phyloP scores from a whole-genome alignment of 2,113 vertebrate species.

The Hippocampus guttulatus region DNA sequence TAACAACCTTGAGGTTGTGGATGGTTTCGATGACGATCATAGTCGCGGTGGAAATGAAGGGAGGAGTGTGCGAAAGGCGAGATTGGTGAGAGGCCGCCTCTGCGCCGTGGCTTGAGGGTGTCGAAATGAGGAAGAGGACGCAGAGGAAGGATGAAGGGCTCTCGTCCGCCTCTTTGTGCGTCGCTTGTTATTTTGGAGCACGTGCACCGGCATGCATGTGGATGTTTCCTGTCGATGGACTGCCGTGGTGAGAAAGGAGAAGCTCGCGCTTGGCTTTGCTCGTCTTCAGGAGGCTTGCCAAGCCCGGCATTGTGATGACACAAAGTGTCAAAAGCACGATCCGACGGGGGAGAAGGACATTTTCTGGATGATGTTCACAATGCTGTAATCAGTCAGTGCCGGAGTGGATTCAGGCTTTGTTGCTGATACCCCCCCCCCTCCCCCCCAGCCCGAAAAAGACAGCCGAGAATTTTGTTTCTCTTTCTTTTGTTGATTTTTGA shows the following conservation, averaged over 20 bases:
- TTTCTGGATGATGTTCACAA: slow-evolving; percentile 6
- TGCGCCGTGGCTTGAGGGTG: slow-evolving; percentile 47
- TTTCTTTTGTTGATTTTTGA: too few species aligned
- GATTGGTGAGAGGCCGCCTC: slow-evolving; percentile 47
- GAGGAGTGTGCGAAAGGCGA: slow-evolving; percentile 59
- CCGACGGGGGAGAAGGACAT: neutral
- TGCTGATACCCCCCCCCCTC: neutral
- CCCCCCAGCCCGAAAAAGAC: neutral
- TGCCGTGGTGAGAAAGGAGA: slow-evolving; percentile 40
- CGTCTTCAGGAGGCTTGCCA: neutral
- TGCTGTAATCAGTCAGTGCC: neutral
- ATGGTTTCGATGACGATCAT: slow-evolving; percentile 53
- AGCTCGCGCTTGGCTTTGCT: slow-evolving; percentile 23
- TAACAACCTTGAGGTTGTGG: slow-evolving; percentile 25
- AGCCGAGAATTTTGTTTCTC: neutral
- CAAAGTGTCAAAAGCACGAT: neutral
- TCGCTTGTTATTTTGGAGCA: slow-evolving; percentile 8
- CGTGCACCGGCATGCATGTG: neutral
- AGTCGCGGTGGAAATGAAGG: slow-evolving; percentile 54
- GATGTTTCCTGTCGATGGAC: slow-evolving; percentile 34
- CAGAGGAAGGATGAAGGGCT: slow-evolving; percentile 64
- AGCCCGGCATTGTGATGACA: neutral
- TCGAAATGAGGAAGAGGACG: slow-evolving; percentile 54
- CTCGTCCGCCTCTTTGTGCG: slow-evolving; percentile 52
- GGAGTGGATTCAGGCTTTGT: slow-evolving; percentile 1